Evolutionary conservation across 2,113 vertebrate species (phyloP).

Genomic region (Suncus etruscus): DNA sequence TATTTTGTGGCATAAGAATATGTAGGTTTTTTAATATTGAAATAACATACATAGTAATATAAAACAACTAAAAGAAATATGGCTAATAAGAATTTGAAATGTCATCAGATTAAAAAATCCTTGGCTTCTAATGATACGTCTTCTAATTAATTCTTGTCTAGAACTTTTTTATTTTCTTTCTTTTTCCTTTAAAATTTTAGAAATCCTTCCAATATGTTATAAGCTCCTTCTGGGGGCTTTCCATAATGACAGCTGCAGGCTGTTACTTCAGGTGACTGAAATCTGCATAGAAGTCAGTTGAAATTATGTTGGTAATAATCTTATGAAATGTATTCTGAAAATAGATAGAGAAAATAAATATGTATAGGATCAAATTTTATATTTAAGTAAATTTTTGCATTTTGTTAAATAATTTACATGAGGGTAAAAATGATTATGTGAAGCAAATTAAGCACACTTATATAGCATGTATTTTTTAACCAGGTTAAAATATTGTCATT

Average conservation of each 20-base stretch:
- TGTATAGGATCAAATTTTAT: conserved; percentile 69
- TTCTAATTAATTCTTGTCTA: conserved; percentile 39
- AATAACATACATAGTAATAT: conserved; percentile 8
- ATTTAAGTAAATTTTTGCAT: conserved; percentile 74
- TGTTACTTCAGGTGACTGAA: conserved; percentile 52
- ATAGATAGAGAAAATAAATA: conserved; percentile 66
- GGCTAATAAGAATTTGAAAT: conserved; percentile 4
- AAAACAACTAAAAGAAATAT: conserved; percentile 44
- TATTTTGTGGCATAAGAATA: conserved; percentile 31
- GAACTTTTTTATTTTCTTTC: not conserved
- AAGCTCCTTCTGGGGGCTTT: conserved; percentile 63
- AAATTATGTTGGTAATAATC: conserved; percentile 44
- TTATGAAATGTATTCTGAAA: conserved; percentile 52
- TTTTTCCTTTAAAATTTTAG: conserved; percentile 40
- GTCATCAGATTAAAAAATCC: conserved; percentile 36
- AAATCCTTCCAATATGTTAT: conserved; percentile 63
- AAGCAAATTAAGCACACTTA: conserved; percentile 51
- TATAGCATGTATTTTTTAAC: conserved; percentile 14
- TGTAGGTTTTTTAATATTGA: conserved; percentile 41
- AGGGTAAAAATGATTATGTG: conserved; percentile 57
- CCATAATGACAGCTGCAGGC: conserved; percentile 47
- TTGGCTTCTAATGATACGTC: conserved; percentile 44
- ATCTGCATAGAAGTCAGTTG: conserved; percentile 56
- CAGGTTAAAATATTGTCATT: conserved; percentile 52
- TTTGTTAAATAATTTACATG: conserved; percentile 62